Evolutionary conservation across 2,113 vertebrate genomes (phyloP).

Genomic region (Myotis yumanensis): DNA sequence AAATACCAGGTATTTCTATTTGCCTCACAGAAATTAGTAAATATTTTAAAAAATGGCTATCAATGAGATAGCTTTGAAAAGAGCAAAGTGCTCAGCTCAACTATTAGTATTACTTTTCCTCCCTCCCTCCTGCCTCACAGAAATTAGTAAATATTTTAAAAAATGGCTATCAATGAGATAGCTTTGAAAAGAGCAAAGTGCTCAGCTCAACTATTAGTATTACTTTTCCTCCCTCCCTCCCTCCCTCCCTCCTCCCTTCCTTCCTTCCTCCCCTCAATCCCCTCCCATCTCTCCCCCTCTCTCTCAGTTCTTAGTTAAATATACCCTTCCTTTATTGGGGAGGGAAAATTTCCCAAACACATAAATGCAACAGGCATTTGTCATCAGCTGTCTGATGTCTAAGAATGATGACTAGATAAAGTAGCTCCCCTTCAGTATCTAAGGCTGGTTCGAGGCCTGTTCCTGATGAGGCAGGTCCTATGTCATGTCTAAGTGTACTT

Average conservation of each 20-base stretch:
- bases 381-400: not conserved
- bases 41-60: conserved; percentile 26
- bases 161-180: conserved; percentile 12
- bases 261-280: too few relatives aligned
- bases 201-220: not conserved
- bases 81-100: not conserved
- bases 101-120: not conserved
- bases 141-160: conserved; percentile 35
- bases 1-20: not conserved
- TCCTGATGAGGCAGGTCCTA: not conserved
- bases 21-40: not conserved
- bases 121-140: not conserved
- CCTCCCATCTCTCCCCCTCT: too few relatives aligned
- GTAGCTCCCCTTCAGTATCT: not conserved
- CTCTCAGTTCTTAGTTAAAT: not conserved
- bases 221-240: not conserved
- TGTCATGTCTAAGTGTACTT: not conserved
- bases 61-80: conserved; percentile 19
- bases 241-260: too few relatives aligned
- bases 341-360: not conserved
- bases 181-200: not conserved
- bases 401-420: not conserved
- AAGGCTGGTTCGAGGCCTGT: not conserved
- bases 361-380: not conserved
- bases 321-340: not conserved